Base-by-base conservation (phyloP, 2,888 invertebrate species). In the Labia minor region DNA sequence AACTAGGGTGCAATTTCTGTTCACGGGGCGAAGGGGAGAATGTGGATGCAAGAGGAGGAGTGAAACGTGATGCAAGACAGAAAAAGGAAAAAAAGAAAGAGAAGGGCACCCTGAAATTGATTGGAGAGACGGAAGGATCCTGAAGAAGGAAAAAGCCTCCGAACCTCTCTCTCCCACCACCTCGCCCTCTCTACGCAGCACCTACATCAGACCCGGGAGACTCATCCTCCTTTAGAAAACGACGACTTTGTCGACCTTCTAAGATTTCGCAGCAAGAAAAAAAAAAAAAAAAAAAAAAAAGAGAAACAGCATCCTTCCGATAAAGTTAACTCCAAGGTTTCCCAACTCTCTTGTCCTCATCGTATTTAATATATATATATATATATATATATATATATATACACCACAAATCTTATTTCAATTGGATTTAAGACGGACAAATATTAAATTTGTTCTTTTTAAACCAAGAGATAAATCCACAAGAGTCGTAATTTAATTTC, bases 1-100 rank as follows among this genome's bases (percentile, higher is more conserved):
- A 66, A 66, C 66, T 63, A 62, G 66, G 66, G 63, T 61, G 65
- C 65, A 65, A 65, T 65, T 65, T 65, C 65, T 65, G 21, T 65
- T 37, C 19, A 18, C 18, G 11, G 16, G 64, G 19, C n/a, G n/a
- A n/a, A 18, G 64, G 26, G 26, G 3, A 6, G 26, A 8, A 26
- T 26, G 26, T 8, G 14, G 18, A 8, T 14, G 10, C 10, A 14
- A 10, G 63, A 6, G 63, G 63, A 19, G 64, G 37, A 4, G 19
- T 33, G 19, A 64, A 6, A 33, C 33, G 19, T 21, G n/a, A 21
- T 19, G 63, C 21, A 63, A 63, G 26, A 37, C 14, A 16, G 20
- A 61, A 19, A 26, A 18, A 63, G 19, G 20, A 63, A 11, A 16
- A 63, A 66, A 62, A 64, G 63, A 37, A 61, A 20, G 49, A 63